Conservation (phyloP, 2,113 vertebrate genomes). For the Jaculus jaculus region DNA sequence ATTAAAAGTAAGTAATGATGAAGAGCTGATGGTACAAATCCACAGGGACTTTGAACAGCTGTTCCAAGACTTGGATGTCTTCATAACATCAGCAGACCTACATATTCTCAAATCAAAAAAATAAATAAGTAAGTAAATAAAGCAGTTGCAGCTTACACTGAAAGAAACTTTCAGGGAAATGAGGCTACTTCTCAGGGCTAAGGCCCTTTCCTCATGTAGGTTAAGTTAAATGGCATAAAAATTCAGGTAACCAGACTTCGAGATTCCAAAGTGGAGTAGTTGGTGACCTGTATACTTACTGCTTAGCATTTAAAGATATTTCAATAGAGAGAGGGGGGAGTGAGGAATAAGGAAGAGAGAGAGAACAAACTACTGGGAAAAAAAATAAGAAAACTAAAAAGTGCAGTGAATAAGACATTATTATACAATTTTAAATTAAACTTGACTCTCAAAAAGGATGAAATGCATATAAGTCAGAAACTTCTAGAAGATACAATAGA, state of each 20-base stretch:
- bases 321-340: not conserved
- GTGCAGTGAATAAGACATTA: not conserved
- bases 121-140: too few species aligned
- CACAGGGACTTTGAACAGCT: constrained; percentile 64
- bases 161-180: constrained; percentile 31
- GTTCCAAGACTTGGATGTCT: constrained; percentile 31
- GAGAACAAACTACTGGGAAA: not conserved
- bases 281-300: not conserved
- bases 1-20: constrained; percentile 22
- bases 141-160: constrained; percentile 30
- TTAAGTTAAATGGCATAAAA: constrained; percentile 44
- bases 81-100: constrained; percentile 56
- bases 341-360: too few species aligned
- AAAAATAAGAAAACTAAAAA: constrained; percentile 3
- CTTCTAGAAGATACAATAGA: not conserved
- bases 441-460: not conserved
- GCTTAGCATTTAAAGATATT: not conserved
- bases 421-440: not conserved
- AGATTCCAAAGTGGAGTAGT: not conserved
- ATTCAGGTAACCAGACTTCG: not conserved
- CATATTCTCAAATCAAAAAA: not conserved
- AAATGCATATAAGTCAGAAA: constrained; percentile 14
- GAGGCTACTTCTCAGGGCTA: not conserved
- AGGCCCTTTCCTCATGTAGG: not conserved
- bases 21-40: constrained; percentile 72